Evolutionary conservation across 2,113 vertebrate genomes (phyloP).

Genomic region (Candoia aspera): DNA sequence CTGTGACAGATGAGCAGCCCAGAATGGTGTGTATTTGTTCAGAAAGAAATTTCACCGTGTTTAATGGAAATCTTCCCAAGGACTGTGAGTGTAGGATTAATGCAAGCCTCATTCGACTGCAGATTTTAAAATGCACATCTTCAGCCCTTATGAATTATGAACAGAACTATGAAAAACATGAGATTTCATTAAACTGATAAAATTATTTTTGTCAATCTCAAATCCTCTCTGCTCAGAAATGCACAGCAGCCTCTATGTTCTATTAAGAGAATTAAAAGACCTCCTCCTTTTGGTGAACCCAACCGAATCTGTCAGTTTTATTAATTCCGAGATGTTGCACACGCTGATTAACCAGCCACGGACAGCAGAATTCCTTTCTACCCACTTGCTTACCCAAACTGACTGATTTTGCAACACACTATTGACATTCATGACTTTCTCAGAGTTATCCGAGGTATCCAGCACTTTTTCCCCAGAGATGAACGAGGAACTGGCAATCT

Average conservation of each 20-base stretch:
- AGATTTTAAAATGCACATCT: background rate
- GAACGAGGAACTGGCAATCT: background rate
- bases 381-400: background rate
- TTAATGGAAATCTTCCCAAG: background rate
- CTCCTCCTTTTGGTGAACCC: background rate
- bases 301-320: background rate
- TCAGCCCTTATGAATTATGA: background rate
- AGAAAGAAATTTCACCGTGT: background rate
- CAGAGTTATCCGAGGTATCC: background rate
- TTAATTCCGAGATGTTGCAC: background rate
- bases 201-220: slow-evolving; percentile 18
- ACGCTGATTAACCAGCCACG: background rate
- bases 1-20: background rate
- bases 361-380: background rate
- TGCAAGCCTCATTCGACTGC: background rate
- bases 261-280: slow-evolving; percentile 15
- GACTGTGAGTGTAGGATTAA: background rate
- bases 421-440: background rate
- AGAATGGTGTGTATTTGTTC: background rate
- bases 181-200: slow-evolving; percentile 30
- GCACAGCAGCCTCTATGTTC: background rate
- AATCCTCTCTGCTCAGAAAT: background rate
- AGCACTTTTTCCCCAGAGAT: background rate
- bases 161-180: background rate
- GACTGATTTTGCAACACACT: background rate